Conservation (phyloP, 2,113 vertebrate species). For the Aldabrachelys gigantea region DNA sequence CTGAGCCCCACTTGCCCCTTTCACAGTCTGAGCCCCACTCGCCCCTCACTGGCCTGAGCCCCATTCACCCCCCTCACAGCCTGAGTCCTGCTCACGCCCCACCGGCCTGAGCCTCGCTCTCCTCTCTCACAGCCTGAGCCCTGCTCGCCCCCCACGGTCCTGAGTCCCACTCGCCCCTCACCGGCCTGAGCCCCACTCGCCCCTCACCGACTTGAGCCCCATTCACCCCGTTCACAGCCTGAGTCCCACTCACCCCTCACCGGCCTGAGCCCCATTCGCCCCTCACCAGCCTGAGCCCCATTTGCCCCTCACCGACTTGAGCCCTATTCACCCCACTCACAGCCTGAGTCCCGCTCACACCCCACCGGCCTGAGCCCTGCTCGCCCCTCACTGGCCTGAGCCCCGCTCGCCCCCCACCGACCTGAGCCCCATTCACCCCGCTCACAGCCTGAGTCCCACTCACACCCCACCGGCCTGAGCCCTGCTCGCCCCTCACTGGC, state of each 20-base stretch:
- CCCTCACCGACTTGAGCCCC: no score
- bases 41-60: no score
- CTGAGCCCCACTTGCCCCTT: background rate
- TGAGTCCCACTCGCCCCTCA: fast-evolving
- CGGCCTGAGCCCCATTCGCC: background rate
- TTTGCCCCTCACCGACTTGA: background rate
- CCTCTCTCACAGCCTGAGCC: background rate
- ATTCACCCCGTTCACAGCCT: fast-evolving
- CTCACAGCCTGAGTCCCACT: no score
- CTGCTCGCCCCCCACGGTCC: no score
- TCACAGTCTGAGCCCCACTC: background rate
- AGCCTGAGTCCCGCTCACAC: background rate
- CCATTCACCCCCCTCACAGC: no score
- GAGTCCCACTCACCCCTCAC: background rate
- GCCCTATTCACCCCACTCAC: background rate
- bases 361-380: fast-evolving
- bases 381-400: no score
- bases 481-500: no score
- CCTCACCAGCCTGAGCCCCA: background rate
- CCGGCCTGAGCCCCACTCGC: no score
- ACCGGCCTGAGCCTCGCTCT: no score
- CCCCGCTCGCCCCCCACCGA: no score
- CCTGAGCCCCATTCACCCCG: fast-evolving
- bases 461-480: no score
- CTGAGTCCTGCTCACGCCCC: no score